Conservation (phyloP, 2,888 invertebrate species). For the Acrocyrtus sp. region DNA sequence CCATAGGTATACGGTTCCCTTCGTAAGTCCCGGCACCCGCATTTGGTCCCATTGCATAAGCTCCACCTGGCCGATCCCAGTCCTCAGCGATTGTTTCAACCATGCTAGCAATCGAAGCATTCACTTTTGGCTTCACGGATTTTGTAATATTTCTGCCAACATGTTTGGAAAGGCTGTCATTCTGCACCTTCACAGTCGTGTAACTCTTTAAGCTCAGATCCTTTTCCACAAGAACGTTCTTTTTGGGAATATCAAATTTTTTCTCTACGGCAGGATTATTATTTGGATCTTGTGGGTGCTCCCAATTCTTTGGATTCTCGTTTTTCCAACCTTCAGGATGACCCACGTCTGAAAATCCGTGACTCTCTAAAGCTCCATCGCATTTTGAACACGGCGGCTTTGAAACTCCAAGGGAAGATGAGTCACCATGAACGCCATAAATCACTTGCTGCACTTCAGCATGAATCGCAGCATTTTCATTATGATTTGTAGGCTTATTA, state of each 20-base stretch:
- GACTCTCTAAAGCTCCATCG: not conserved
- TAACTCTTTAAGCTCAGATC: not conserved
- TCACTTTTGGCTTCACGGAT: conserved; percentile 1
- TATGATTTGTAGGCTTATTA: not conserved
- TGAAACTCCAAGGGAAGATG: not conserved
- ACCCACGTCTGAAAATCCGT: not conserved
- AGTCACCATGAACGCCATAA: conserved; percentile 8
- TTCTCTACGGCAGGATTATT: conserved; percentile 9
- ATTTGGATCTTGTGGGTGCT: conserved; percentile 1
- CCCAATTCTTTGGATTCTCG: conserved; percentile 7
- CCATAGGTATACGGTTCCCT: conserved; percentile 13
- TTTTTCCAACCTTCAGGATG: conserved; percentile 5
- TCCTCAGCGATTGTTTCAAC: conserved; percentile 9
- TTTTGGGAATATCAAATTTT: conserved; percentile 2
- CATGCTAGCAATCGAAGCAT: not conserved
- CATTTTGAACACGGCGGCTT: conserved; percentile 7
- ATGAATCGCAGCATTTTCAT: conserved; percentile 1
- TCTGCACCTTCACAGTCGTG: not conserved
- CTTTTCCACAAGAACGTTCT: conserved; percentile 9
- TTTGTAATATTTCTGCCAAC: not conserved
- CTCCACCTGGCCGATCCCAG: not conserved
- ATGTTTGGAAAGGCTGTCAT: not conserved
- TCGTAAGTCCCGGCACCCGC: conserved; percentile 7
- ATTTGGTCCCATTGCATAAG: not conserved
- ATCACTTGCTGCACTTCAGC: conserved; percentile 19